Conservation (phyloP, 2,113 vertebrate genomes). For the Archocentrus centrarchus region DNA sequence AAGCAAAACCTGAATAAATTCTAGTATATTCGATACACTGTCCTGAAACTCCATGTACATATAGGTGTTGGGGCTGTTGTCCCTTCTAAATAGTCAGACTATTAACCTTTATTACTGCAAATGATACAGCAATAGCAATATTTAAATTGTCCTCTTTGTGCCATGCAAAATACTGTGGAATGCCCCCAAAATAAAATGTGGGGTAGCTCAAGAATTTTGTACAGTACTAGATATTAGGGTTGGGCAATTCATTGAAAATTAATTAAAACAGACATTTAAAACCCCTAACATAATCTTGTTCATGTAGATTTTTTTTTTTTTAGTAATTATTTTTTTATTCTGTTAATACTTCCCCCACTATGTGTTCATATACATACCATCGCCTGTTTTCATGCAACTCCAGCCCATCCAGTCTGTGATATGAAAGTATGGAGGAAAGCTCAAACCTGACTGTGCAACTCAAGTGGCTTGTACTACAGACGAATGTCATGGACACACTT, state of each 20-base stretch:
- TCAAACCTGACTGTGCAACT: too few relatives aligned
- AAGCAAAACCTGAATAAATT: not conserved
- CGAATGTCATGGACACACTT: not conserved
- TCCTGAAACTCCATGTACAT: too few relatives aligned
- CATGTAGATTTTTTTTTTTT: not conserved
- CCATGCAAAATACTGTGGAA: too few relatives aligned
- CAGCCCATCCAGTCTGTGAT: too few relatives aligned
- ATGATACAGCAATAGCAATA: too few relatives aligned
- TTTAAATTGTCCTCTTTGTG: too few relatives aligned
- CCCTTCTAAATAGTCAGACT: too few relatives aligned
- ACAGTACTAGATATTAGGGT: not conserved
- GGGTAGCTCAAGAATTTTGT: not conserved
- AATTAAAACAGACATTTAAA: not conserved
- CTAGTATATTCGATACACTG: too few relatives aligned
- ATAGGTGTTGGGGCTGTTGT: too few relatives aligned
- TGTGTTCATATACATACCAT: not conserved
- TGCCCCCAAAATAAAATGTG: accelerated
- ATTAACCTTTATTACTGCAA: too few relatives aligned
- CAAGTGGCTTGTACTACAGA: too few relatives aligned
- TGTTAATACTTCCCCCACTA: not conserved
- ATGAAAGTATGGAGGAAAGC: too few relatives aligned
- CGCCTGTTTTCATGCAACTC: not conserved
- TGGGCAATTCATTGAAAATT: not conserved
- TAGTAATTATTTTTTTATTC: not conserved
- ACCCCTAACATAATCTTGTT: not conserved